These are phyloP conservation scores for Drosophila sproati DNA, from an alignment of 1,140 invertebrate species.

Conservation along the genomic window DNA sequence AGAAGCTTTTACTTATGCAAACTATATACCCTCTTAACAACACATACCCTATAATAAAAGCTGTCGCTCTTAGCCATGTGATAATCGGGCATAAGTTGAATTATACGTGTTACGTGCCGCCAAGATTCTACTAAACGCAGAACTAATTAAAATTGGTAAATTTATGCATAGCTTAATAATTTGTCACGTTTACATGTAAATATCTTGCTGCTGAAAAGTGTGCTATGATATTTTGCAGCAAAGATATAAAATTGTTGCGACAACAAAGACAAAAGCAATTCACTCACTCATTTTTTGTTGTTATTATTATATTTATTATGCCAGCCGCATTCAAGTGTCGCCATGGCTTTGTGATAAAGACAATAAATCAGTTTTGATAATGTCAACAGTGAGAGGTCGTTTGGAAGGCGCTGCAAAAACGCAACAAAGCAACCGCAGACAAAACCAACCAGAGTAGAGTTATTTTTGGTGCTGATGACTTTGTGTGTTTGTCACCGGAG, in stretches of 20 bases:
- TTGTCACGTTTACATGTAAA: constrained; percentile 19
- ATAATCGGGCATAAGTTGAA: constrained; percentile 25
- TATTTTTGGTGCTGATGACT: constrained; percentile 61
- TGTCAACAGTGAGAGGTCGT: constrained; percentile 55
- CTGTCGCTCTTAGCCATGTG: not conserved
- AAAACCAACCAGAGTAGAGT: constrained; percentile 18
- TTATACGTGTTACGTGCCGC: constrained; percentile 30
- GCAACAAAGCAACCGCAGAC: constrained; percentile 3
- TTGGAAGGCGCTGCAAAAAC: not conserved
- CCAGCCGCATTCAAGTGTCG: constrained; percentile 59
- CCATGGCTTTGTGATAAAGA: constrained; percentile 61
- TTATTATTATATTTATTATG: constrained; percentile 42
- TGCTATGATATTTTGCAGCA: constrained; percentile 28
- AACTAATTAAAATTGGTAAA: constrained; percentile 54
- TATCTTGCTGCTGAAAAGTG: constrained; percentile 20
- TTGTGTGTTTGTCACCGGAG: constrained; percentile 47
- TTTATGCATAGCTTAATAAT: constrained; percentile 35
- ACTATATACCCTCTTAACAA: not conserved
- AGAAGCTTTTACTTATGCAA: not conserved
- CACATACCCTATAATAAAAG: not conserved
- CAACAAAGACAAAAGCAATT: not conserved
- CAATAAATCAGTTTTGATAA: constrained; percentile 77
- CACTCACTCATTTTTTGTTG: constrained; percentile 4
- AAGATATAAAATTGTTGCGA: constrained; percentile 4
- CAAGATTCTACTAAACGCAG: constrained; percentile 20